These are phyloP conservation scores for Caenorhabditis sp. DNA, from an alignment of 2,888 invertebrate genomes.

Conservation along the genomic window DNA sequence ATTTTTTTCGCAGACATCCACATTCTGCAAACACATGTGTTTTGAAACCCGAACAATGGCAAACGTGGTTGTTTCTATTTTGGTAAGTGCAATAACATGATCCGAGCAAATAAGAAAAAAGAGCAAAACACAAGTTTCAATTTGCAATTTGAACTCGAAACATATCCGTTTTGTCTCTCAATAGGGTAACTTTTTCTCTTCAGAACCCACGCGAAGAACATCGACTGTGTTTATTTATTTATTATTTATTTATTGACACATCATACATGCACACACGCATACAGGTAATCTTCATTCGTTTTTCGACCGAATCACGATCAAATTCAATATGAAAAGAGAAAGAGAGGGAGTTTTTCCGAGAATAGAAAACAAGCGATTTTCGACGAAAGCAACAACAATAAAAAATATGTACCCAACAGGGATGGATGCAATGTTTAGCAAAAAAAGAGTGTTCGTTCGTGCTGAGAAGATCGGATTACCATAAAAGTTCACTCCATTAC, in stretches of 20 bases:
- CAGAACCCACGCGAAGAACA: background rate
- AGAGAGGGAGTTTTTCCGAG: background rate
- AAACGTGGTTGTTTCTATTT: too few species aligned
- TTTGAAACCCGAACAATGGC: too few species aligned
- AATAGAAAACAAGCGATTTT: background rate
- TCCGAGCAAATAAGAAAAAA: too few species aligned
- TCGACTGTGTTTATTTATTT: background rate
- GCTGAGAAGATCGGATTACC: background rate
- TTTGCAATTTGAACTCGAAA: too few species aligned
- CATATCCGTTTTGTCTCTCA: too few species aligned
- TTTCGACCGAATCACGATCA: background rate
- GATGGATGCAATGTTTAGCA: background rate
- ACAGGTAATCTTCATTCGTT: background rate
- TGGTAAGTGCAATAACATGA: too few species aligned
- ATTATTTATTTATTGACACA: background rate
- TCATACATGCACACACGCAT: conserved; percentile 1
- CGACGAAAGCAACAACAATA: background rate
- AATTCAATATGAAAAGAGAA: background rate
- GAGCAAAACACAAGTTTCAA: too few species aligned
- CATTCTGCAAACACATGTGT: too few species aligned
- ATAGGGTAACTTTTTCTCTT: too few species aligned
- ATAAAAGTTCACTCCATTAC: too few species aligned
- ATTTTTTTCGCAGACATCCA: too few species aligned
- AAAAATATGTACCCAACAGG: background rate
- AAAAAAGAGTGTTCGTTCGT: background rate